These are phyloP conservation scores for Nesidiocoris tenuis DNA, from an alignment of 2,888 invertebrate genomes.

Conservation along the genomic window DNA sequence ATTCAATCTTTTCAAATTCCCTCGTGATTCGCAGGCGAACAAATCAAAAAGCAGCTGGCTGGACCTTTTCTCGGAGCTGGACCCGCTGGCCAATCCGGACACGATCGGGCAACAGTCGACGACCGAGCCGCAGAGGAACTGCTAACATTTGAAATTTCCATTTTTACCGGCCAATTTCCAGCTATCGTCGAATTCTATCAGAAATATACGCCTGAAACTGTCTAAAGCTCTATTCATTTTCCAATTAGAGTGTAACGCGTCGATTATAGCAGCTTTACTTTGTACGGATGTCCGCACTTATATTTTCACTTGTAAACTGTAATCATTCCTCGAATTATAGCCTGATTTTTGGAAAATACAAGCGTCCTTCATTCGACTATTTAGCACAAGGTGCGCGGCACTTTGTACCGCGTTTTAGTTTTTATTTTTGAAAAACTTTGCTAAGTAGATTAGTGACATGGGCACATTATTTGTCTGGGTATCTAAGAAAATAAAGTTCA, in stretches of 20 bases:
- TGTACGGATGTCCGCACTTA: neutral
- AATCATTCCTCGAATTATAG: too few relatives aligned
- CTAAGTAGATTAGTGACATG: too few relatives aligned
- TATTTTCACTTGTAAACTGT: too few relatives aligned
- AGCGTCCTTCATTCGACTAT: too few relatives aligned
- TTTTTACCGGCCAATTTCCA: neutral
- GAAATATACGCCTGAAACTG: neutral
- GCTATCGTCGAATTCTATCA: too few relatives aligned
- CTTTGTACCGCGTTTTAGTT: too few relatives aligned
- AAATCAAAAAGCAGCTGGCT: slow-evolving; percentile 64
- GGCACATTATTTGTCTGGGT: too few relatives aligned
- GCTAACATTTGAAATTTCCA: slow-evolving; percentile 44
- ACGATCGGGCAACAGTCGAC: slow-evolving; percentile 54
- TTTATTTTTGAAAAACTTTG: too few relatives aligned
- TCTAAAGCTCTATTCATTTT: neutral
- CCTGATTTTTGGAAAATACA: too few relatives aligned
- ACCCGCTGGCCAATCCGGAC: slow-evolving; percentile 86
- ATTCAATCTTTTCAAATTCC: too few relatives aligned
- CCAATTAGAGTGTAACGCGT: neutral
- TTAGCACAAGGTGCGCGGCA: too few relatives aligned
- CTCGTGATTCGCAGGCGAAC: slow-evolving; percentile 51
- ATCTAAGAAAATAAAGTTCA: too few relatives aligned
- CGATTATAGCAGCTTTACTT: neutral
- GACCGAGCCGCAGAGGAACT: slow-evolving; percentile 48
- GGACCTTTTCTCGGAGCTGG: slow-evolving; percentile 88